These are phyloP conservation scores for Camponotus pennsylvanicus DNA, from an alignment of 1,140 invertebrate genomes.

Conservation along the genomic window DNA sequence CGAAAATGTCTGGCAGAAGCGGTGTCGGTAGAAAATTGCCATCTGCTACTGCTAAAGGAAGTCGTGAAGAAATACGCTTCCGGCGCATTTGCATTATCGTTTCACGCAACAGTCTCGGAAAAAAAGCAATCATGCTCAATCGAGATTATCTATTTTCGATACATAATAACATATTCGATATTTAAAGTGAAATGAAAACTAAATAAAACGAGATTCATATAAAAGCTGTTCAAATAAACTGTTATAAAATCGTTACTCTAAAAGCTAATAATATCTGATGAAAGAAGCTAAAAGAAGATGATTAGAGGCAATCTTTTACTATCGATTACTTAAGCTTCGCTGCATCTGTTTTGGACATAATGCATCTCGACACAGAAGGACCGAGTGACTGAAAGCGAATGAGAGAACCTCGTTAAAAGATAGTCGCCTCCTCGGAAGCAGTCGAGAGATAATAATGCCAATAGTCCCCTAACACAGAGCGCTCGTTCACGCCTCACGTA, in stretches of 20 bases:
- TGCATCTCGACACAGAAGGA: not conserved
- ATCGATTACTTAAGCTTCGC: not conserved
- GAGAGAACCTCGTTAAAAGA: constrained; percentile 62
- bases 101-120: not conserved
- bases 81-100: constrained; percentile 35
- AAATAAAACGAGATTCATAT: not conserved
- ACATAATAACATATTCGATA: constrained; percentile 32
- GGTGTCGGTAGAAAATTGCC: constrained; percentile 23
- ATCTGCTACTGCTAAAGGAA: constrained; percentile 47
- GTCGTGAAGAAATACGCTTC: constrained; percentile 33
- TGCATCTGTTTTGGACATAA: not conserved
- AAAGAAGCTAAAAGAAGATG: not conserved
- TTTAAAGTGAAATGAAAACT: not conserved
- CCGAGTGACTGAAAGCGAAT: not conserved
- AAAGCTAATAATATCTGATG: not conserved
- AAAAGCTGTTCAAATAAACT: no score
- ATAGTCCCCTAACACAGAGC: constrained; percentile 58
- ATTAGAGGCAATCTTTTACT: not conserved
- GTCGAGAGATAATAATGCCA: constrained; percentile 61
- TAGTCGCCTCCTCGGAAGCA: constrained; percentile 22
- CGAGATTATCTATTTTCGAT: constrained; percentile 37
- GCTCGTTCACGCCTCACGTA: constrained; percentile 71
- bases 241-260: not conserved
- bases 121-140: constrained; percentile 12
- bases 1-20: not conserved